These are phyloP conservation scores for Paramormyrops kingsleyae DNA, from an alignment of 2,113 vertebrate species.

Conservation along the genomic window DNA sequence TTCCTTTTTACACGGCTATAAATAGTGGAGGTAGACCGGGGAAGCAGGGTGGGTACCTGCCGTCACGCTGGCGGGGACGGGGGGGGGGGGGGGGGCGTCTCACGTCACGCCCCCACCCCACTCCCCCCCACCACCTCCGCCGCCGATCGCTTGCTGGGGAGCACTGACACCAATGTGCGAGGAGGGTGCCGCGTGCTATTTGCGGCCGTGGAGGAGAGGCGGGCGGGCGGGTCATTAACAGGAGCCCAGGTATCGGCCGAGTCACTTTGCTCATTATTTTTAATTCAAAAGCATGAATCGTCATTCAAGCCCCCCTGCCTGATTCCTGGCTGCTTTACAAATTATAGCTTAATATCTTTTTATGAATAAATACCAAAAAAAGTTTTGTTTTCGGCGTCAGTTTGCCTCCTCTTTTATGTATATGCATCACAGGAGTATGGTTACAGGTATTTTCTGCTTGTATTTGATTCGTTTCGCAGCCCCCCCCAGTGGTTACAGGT, in stretches of 20 bases:
- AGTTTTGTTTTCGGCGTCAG: no score
- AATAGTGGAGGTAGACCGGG: conserved; percentile 22
- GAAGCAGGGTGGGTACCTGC: conserved; percentile 15
- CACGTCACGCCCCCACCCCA: conserved; percentile 25
- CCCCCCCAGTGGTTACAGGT: not conserved
- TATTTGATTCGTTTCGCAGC: no score
- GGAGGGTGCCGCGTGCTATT: not conserved
- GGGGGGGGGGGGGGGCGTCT: not conserved
- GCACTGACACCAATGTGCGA: not conserved
- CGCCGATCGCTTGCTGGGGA: not conserved
- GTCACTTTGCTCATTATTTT: not conserved
- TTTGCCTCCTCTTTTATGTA: not conserved
- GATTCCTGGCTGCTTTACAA: not conserved
- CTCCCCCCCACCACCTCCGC: not conserved
- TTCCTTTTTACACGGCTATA: conserved; percentile 1
- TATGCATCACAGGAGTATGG: not conserved
- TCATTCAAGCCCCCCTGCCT: not conserved
- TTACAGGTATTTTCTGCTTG: not conserved
- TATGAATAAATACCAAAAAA: not conserved
- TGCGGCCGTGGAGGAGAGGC: not conserved
- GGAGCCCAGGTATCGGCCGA: not conserved
- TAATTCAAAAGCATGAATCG: not conserved
- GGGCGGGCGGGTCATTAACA: not conserved
- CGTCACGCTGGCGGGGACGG: conserved; percentile 11
- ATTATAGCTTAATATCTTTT: not conserved